phyloP scores from a whole-genome alignment of 2,113 vertebrate species.

The Cynoglossus semilaevis region DNA sequence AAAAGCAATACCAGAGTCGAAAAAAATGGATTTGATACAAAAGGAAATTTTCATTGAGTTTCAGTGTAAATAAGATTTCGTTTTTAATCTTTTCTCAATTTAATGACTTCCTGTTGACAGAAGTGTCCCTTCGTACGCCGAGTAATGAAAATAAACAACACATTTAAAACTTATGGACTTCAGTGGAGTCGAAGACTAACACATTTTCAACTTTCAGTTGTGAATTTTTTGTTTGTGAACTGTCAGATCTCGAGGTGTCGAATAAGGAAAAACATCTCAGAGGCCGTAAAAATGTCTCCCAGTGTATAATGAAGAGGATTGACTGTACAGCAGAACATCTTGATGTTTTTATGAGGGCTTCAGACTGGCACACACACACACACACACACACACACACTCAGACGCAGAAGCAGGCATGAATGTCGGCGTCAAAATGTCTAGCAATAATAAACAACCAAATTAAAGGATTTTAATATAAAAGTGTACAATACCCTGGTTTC shows the following conservation, averaged over 20 bases:
- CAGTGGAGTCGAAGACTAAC: neutral
- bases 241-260: neutral
- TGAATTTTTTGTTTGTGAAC: neutral
- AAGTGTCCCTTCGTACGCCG: conserved; percentile 28
- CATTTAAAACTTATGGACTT: conserved; percentile 10
- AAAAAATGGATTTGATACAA: too few relatives aligned
- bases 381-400: neutral
- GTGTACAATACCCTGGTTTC: neutral
- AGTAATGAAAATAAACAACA: conserved; percentile 7
- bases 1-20: neutral
- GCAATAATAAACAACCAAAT: conserved; percentile 5
- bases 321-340: neutral
- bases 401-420: neutral
- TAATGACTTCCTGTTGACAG: conserved; percentile 30
- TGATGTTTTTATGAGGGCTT: neutral
- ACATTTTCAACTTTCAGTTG: neutral
- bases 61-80: neutral
- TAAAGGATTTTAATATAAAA: neutral
- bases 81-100: neutral
- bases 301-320: neutral
- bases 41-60: neutral
- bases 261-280: neutral
- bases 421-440: conserved; percentile 9
- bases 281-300: neutral
- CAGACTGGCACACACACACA: conserved; percentile 14